Percentiles rank a stretch among this genome's conserved stretches.
Evolutionary conservation across 2,888 invertebrate genomes (phyloP).

Genomic region (Megaustenia siamemsis): DNA sequence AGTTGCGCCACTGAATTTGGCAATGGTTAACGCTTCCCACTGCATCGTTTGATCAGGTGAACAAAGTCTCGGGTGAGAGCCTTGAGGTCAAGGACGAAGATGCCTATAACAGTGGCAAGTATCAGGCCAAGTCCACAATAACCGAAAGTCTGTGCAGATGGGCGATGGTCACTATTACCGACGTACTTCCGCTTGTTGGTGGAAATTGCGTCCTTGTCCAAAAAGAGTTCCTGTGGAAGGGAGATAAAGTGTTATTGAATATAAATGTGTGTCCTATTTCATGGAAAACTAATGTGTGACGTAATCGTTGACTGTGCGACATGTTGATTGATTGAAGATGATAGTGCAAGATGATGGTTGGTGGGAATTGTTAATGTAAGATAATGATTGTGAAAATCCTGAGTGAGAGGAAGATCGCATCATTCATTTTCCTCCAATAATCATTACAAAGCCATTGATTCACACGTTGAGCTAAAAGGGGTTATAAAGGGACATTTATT

Average conservation of each 20-base stretch:
- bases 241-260: no score
- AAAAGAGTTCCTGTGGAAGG: constrained; percentile 51
- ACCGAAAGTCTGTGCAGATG: constrained; percentile 57
- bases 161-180: constrained; percentile 51
- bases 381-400: no score
- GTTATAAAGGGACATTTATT: no score
- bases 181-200: constrained; percentile 47
- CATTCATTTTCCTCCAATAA: no score
- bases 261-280: background rate
- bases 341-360: background rate
- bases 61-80: constrained; percentile 46
- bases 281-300: no score
- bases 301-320: no score
- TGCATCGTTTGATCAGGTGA: constrained; percentile 31
- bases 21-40: background rate
- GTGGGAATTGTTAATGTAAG: no score
- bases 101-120: constrained; percentile 39
- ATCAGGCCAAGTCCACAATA: constrained; percentile 56
- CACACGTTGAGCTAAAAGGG: no score
- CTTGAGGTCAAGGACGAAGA: constrained; percentile 51
- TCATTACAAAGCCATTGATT: no score
- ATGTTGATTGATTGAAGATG: background rate
- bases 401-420: no score
- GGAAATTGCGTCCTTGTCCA: constrained; percentile 54
- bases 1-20: no score